A percentile compares a stretch with the other conserved stretches of the same genome.
Conservation (phyloP, 2,113 vertebrate species). For the Tautogolabrus adspersus region DNA sequence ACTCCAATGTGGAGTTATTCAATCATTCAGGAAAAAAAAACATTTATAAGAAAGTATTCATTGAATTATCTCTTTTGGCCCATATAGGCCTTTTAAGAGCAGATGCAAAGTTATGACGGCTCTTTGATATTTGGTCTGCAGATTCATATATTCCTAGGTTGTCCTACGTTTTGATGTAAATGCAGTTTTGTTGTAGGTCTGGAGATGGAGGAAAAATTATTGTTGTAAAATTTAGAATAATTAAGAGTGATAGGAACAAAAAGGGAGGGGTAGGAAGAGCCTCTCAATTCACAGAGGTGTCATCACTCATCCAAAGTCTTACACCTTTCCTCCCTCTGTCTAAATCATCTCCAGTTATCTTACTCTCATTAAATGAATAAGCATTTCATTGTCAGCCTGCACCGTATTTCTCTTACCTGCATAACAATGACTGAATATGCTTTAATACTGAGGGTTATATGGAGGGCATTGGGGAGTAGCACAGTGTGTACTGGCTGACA, state of each 20-base stretch:
- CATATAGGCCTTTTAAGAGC: not conserved
- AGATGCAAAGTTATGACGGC: not conserved
- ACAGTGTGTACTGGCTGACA: conserved; percentile 29
- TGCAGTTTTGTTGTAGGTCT: not conserved
- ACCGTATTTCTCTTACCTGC: conserved; percentile 16
- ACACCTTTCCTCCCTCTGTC: not conserved
- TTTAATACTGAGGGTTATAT: conserved; percentile 41
- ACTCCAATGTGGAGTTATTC: not conserved
- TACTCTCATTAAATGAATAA: conserved; percentile 31
- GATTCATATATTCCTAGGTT: not conserved
- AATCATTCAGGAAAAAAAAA: not conserved
- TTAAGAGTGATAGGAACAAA: not conserved
- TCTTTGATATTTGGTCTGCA: not conserved
- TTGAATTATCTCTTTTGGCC: not conserved
- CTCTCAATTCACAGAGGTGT: conserved; percentile 22
- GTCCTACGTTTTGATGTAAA: not conserved
- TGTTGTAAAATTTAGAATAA: conserved; percentile 12
- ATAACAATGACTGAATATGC: conserved; percentile 41
- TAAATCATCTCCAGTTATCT: conserved; percentile 34
- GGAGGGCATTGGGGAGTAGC: conserved; percentile 36
- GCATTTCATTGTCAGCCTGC: conserved; percentile 23
- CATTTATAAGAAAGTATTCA: not conserved
- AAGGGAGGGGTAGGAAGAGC: not conserved
- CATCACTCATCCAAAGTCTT: conserved; percentile 27
- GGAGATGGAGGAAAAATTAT: not conserved